phyloP scores from a whole-genome alignment of 2,888 invertebrate genomes.

The Hemistola chrysoprasaria region DNA sequence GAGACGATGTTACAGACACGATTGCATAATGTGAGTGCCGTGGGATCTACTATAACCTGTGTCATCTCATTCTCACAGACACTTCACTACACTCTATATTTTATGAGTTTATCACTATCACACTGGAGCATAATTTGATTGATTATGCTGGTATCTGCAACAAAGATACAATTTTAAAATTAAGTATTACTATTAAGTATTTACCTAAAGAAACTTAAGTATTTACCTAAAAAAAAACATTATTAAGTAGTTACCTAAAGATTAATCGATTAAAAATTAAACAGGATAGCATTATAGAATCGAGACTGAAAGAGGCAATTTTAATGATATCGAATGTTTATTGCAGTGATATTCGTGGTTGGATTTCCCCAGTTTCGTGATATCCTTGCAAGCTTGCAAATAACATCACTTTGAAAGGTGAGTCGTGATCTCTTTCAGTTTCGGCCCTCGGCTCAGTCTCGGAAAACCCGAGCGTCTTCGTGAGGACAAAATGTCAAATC shows the following conservation, averaged over 20 bases:
- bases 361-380: slow-evolving; percentile 73
- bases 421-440: slow-evolving; percentile 69
- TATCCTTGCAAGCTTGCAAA: slow-evolving; percentile 71
- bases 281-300: background rate
- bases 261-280: background rate
- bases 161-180: slow-evolving; percentile 34
- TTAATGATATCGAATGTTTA: slow-evolving; percentile 20
- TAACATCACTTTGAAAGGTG: slow-evolving; percentile 75
- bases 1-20: slow-evolving; percentile 47
- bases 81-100: slow-evolving; percentile 41
- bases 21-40: slow-evolving; percentile 59
- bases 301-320: background rate
- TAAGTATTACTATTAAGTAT: too few species aligned
- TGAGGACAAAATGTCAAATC: slow-evolving; percentile 27
- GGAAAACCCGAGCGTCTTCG: slow-evolving; percentile 54
- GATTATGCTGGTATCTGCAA: slow-evolving; percentile 52
- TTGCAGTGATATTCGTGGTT: slow-evolving; percentile 45
- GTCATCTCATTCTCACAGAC: slow-evolving; percentile 59
- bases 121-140: slow-evolving; percentile 34
- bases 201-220: too few species aligned
- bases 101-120: slow-evolving; percentile 40
- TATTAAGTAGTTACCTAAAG: background rate
- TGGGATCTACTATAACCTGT: slow-evolving; percentile 47
- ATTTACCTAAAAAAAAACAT: too few species aligned
- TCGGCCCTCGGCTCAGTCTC: slow-evolving; percentile 50